Percentiles rank a stretch among this genome's conserved stretches.
Evolutionary conservation across 2,113 vertebrate species (phyloP).

Genomic region (Corvus cornix): DNA sequence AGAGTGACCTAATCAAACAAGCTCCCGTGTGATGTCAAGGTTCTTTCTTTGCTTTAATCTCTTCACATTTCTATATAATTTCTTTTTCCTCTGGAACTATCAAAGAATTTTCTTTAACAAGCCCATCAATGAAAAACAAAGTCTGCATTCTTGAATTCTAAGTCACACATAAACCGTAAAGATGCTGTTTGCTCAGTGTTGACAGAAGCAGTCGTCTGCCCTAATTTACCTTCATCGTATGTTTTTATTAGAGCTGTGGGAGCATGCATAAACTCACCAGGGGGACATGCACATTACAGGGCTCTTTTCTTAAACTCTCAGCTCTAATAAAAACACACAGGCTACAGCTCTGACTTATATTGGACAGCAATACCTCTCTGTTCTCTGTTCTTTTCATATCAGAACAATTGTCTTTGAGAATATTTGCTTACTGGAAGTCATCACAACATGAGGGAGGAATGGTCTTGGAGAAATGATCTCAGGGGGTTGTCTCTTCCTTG

Average conservation of each 20-base stretch:
- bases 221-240: conserved; percentile 69
- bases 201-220: conserved; percentile 60
- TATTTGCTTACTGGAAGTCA: neutral
- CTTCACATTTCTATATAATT: conserved; percentile 51
- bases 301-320: conserved; percentile 30
- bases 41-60: conserved; percentile 61
- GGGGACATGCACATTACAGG: conserved; percentile 27
- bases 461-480: neutral
- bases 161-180: conserved; percentile 52
- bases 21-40: conserved; percentile 51
- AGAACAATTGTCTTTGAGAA: neutral
- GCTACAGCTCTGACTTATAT: neutral
- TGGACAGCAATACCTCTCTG: neutral
- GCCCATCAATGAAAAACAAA: conserved; percentile 54
- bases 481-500: neutral
- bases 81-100: conserved; percentile 35
- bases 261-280: conserved; percentile 62
- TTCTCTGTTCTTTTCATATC: neutral
- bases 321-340: conserved; percentile 6
- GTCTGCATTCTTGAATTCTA: conserved; percentile 65
- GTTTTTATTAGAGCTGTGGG: conserved; percentile 69
- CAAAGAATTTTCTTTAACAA: conserved; percentile 58
- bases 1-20: conserved; percentile 56
- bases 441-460: neutral
- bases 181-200: conserved; percentile 62